Conservation (phyloP, 2,797 vertebrate genomes). For the Mycteria americana region DNA sequence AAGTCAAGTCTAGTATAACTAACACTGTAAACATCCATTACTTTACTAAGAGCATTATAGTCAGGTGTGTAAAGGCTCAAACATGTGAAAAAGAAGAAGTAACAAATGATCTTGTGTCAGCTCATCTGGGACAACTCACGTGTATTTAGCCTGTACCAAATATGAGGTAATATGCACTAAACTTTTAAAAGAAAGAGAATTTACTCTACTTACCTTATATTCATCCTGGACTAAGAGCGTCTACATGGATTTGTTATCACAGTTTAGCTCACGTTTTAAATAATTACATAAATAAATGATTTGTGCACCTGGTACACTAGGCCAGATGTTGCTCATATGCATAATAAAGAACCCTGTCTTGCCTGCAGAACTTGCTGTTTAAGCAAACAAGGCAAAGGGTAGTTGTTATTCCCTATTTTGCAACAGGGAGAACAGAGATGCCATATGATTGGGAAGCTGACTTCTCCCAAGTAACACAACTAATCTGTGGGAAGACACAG, state of each 20-base stretch:
- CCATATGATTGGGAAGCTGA: neutral
- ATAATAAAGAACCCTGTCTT: constrained; percentile 48
- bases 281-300: constrained; percentile 61
- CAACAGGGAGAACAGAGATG: neutral
- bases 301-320: constrained; percentile 39
- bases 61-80: neutral
- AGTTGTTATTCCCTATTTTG: neutral
- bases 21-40: neutral
- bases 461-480: neutral
- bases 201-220: neutral
- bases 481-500: neutral
- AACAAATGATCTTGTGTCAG: neutral
- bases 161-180: neutral
- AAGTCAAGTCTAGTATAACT: neutral
- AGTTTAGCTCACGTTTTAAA: constrained; percentile 20
- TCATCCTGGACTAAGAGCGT: neutral
- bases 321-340: constrained; percentile 52
- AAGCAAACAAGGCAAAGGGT: constrained; percentile 11
- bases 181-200: neutral
- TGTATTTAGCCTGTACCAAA: neutral
- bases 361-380: constrained; percentile 19
- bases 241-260: constrained; percentile 42
- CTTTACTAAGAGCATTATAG: neutral
- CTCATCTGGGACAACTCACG: neutral
- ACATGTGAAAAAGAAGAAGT: neutral